Evolutionary conservation across 2,797 vertebrate species (phyloP), one percentile per base, ranked within the genome.

Genomic region (Fringilla coelebs): DNA sequence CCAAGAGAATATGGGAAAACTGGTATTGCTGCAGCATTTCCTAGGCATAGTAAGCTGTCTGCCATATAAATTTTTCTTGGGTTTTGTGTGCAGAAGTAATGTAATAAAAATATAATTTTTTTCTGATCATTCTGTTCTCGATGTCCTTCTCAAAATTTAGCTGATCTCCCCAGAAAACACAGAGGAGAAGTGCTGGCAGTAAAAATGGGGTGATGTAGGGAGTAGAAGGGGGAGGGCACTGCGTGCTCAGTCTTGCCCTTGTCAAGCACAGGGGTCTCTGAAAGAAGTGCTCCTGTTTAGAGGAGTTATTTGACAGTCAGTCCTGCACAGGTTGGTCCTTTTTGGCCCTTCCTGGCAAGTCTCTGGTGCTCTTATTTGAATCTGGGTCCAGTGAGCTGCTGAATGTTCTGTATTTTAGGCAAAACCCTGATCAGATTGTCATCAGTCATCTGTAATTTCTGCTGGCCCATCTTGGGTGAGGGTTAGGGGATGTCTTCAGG

Each of bases 381-480:
- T 45, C 29, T 5, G 2, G 16, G 17, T 57, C 28, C n/a, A 32
- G 15, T 0, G 1, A 66, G 16, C 11, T 24, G 21, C 17, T 57
- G 13, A 31, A 16, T 57, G 6, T 18, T 74, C 28, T 29, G 31
- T 29, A 54, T 58, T 79, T 80, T 28, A 46, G 9, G 25, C 24
- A 55, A 58, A 43, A 54, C 13, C 5, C 31, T 55, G 28, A 28
- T 76, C 60, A 88, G 49, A 13, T 18, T 71, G 32, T 13, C 8
- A 13, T 19, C 19, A 36, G 21, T 7, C 21, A 4, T 32, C 46
- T 32, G 17, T 19, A n/a, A 57, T 14, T 36, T 82, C 45, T 62
- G 15, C 40, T 83, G 26, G 34, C 10, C 11, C 0, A 0, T 34
- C 48, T 19, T 17, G 14, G 1, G 8, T 54, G 26, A 8, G 18